phyloP scores from a whole-genome alignment of 2,888 invertebrate genomes.

The Melanostoma mellinum region DNA sequence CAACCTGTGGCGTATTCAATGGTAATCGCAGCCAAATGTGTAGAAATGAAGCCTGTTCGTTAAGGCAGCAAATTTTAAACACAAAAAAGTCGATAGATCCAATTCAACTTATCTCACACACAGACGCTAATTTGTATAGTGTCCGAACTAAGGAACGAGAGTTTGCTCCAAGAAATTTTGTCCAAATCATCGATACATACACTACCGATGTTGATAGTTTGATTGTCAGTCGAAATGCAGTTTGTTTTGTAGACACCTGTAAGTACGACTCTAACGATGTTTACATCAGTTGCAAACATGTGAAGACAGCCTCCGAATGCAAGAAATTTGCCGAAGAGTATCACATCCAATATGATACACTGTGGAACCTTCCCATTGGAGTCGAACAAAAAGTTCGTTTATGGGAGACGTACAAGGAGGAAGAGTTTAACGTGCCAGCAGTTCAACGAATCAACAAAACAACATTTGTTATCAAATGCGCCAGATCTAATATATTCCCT shows the following conservation, averaged over 20 bases:
- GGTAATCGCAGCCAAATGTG: conserved; percentile 86
- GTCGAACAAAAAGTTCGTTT: conserved; percentile 77
- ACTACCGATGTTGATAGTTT: conserved; percentile 80
- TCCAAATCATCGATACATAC: conserved; percentile 83
- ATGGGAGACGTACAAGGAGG: conserved; percentile 78
- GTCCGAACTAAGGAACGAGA: conserved; percentile 87
- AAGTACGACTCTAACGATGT: conserved; percentile 75
- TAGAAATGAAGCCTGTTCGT: conserved; percentile 76
- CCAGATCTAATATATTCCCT: conserved; percentile 78
- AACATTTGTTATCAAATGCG: conserved; percentile 80
- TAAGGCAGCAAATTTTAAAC: conserved; percentile 76
- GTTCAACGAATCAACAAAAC: conserved; percentile 79
- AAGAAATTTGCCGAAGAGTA: conserved; percentile 76
- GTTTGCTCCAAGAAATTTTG: conserved; percentile 89
- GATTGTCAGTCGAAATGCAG: conserved; percentile 77
- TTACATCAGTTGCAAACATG: conserved; percentile 78
- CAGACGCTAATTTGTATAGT: conserved; percentile 86
- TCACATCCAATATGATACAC: conserved; percentile 77
- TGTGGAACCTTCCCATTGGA: conserved; percentile 79
- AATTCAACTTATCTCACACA: conserved; percentile 84
- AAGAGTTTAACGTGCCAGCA: conserved; percentile 76
- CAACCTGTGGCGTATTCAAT: conserved; percentile 89
- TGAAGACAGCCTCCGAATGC: conserved; percentile 75
- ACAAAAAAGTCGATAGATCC: conserved; percentile 76
- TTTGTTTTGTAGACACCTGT: conserved; percentile 78